A percentile compares a stretch with the other conserved stretches of the same genome.
Conservation (phyloP, 2,797 vertebrate species). For the Cynodonichthys magdalenae region DNA sequence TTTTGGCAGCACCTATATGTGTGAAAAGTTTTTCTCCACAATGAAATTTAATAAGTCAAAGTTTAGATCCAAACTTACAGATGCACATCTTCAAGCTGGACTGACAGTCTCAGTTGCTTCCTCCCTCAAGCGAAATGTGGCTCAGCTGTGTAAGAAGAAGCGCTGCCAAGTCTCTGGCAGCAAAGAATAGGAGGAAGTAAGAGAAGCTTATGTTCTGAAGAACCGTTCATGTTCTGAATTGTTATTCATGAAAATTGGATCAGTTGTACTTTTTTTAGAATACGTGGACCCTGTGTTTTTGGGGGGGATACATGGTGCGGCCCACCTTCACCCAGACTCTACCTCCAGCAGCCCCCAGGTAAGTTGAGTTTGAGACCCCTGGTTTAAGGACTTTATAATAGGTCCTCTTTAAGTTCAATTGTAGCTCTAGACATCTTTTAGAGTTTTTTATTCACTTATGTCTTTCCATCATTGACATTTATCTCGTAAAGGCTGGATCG, state of each 20-base stretch:
- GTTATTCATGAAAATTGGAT: background rate
- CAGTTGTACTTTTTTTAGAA: background rate
- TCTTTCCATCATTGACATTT: too few species aligned
- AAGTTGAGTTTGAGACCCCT: too few species aligned
- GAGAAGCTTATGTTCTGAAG: background rate
- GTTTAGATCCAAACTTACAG: constrained; percentile 26
- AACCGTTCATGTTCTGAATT: background rate
- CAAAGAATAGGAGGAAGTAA: background rate
- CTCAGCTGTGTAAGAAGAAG: constrained; percentile 21
- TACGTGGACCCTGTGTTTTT: too few species aligned
- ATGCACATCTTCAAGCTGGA: constrained; percentile 16
- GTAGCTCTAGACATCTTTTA: too few species aligned
- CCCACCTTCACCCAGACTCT: background rate
- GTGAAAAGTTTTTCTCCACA: constrained; percentile 5
- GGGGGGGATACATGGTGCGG: background rate
- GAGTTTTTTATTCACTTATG: too few species aligned
- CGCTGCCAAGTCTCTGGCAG: background rate
- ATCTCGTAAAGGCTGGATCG: too few species aligned
- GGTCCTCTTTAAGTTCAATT: too few species aligned
- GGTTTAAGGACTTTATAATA: too few species aligned
- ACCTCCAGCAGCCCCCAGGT: background rate
- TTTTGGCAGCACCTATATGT: background rate
- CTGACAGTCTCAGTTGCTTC: constrained; percentile 17
- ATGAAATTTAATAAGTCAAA: background rate
- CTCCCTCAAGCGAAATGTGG: constrained; percentile 22